Percentiles rank a stretch among this genome's conserved stretches.
phyloP scores from a whole-genome alignment of 1,140 invertebrate genomes.

The Lithobius niger region DNA sequence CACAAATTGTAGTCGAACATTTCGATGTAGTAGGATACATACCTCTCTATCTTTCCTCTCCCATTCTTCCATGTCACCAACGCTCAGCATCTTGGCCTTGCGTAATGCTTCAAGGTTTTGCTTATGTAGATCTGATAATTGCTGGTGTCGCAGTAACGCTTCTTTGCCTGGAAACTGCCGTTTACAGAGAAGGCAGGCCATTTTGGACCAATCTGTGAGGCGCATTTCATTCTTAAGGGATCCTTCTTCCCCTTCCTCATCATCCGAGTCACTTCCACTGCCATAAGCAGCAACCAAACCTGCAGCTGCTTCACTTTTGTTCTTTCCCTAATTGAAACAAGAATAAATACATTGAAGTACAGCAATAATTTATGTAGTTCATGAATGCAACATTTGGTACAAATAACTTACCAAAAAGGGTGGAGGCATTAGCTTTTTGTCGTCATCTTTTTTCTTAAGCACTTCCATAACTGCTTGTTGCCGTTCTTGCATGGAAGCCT shows the following conservation, averaged over 20 bases:
- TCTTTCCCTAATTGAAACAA: background rate
- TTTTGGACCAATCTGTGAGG: constrained; percentile 69
- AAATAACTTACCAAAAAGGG: background rate
- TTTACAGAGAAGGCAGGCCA: constrained; percentile 92
- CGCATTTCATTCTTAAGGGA: constrained; percentile 41
- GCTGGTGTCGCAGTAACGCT: constrained; percentile 67
- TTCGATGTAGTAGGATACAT: constrained; percentile 40
- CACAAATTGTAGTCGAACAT: constrained; percentile 37
- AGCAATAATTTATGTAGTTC: background rate
- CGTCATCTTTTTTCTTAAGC: constrained; percentile 9
- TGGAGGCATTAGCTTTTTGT: constrained; percentile 6
- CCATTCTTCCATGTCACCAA: constrained; percentile 39
- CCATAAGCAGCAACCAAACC: constrained; percentile 62
- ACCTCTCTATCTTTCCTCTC: constrained; percentile 28
- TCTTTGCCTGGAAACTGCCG: constrained; percentile 83
- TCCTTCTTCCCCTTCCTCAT: constrained; percentile 36
- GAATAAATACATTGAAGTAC: background rate
- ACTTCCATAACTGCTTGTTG: constrained; percentile 10
- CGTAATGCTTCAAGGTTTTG: constrained; percentile 59
- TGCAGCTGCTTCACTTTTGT: background rate
- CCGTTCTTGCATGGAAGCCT: constrained; percentile 6
- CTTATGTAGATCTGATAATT: constrained; percentile 89
- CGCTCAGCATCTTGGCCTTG: constrained; percentile 19
- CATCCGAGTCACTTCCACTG: constrained; percentile 49
- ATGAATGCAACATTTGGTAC: background rate